Percentiles rank a stretch among this genome's conserved stretches.
Conservation (phyloP, 2,888 invertebrate species). For the Volucella bombylans region DNA sequence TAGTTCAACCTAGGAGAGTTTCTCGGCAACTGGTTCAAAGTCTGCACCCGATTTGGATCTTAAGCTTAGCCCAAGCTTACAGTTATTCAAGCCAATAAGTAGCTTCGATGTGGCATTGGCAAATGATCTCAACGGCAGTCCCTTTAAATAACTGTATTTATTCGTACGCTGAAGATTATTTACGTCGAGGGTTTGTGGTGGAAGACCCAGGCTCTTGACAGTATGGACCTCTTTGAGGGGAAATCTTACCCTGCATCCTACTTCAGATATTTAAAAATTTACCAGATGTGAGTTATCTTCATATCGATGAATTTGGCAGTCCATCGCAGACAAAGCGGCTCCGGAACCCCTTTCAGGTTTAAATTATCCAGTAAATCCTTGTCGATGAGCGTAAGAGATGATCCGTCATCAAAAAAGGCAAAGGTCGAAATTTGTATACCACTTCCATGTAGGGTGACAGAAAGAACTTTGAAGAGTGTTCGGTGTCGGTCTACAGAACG, state of each 20-base stretch:
- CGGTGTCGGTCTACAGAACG: not conserved
- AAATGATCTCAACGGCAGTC: too few relatives aligned
- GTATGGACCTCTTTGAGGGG: not conserved
- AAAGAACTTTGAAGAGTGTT: too few relatives aligned
- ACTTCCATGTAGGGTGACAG: too few relatives aligned
- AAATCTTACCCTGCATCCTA: constrained; percentile 3
- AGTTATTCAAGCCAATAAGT: too few relatives aligned
- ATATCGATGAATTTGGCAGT: constrained; percentile 42
- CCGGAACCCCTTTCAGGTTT: constrained; percentile 38
- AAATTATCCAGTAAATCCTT: constrained; percentile 33
- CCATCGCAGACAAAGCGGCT: constrained; percentile 59
- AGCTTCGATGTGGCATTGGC: too few relatives aligned
- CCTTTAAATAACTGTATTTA: too few relatives aligned
- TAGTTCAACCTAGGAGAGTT: constrained; percentile 44
- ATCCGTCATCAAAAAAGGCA: too few relatives aligned
- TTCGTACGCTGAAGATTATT: too few relatives aligned
- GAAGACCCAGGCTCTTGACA: not conserved
- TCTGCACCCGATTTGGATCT: constrained; percentile 7
- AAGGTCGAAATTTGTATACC: too few relatives aligned
- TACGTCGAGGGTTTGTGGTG: too few relatives aligned
- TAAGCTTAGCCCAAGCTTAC: too few relatives aligned
- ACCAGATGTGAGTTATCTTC: constrained; percentile 52
- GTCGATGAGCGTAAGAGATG: too few relatives aligned
- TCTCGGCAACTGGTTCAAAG: constrained; percentile 46
- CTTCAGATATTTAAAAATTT: constrained; percentile 44